Evolutionary conservation across 2,797 vertebrate species (phyloP).

Genomic region (Artibeus lituratus): DNA sequence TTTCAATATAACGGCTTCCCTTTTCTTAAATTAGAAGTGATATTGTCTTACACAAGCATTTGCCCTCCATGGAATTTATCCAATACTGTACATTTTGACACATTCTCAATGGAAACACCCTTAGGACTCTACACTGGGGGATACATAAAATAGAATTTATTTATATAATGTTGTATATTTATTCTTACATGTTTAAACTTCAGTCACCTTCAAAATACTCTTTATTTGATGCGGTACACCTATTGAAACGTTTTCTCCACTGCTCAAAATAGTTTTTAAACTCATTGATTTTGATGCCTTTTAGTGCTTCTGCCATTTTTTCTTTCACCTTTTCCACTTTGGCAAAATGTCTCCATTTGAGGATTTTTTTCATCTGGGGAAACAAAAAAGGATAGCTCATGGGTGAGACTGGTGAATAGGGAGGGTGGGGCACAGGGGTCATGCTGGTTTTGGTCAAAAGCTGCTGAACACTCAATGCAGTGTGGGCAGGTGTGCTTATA

Average conservation of each 20-base stretch:
- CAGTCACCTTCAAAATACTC: neutral
- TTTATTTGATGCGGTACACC: neutral
- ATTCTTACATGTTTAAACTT: neutral
- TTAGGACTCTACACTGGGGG: neutral
- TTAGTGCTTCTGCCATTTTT: neutral
- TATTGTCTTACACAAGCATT: neutral
- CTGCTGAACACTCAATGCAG: neutral
- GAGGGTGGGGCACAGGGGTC: neutral
- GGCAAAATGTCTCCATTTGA: neutral
- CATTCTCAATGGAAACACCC: neutral
- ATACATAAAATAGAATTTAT: neutral
- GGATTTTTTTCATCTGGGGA: neutral
- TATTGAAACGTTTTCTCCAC: neutral
- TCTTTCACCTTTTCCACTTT: neutral
- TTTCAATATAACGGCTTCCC: neutral
- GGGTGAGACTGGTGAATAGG: neutral
- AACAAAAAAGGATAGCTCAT: neutral
- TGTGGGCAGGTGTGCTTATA: neutral
- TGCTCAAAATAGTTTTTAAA: neutral
- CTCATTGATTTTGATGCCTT: too few species aligned
- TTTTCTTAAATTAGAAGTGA: slow-evolving; percentile 10
- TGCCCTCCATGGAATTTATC: neutral
- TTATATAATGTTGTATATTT: neutral
- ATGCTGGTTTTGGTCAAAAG: neutral
- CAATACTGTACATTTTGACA: neutral